Evolutionary conservation across 2,888 invertebrate species (phyloP).

Genomic region (Noctua comes): DNA sequence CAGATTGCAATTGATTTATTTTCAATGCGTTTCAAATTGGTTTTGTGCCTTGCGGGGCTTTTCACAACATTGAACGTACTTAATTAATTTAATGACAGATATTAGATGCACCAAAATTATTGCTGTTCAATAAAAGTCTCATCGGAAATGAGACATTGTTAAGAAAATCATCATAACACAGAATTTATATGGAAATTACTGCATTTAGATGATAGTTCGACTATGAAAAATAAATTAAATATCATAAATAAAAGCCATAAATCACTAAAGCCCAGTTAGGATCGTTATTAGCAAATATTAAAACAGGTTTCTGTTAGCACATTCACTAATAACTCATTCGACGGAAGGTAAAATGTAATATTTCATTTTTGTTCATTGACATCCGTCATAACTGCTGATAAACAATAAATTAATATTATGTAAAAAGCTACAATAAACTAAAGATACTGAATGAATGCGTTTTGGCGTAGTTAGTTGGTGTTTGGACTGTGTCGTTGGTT

Average conservation of each 20-base stretch:
- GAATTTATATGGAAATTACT: conserved; percentile 30
- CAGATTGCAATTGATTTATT: neutral
- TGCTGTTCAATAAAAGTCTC: neutral
- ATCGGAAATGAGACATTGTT: conserved; percentile 30
- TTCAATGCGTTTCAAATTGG: conserved; percentile 12
- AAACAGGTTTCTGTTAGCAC: conserved; percentile 38
- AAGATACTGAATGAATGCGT: neutral
- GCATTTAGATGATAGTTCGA: conserved; percentile 34
- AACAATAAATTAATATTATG: conserved; percentile 15
- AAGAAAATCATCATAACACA: conserved; percentile 17
- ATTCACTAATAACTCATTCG: conserved; percentile 18
- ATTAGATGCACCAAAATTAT: neutral
- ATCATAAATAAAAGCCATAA: conserved; percentile 52
- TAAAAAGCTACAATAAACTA: neutral
- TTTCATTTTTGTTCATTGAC: conserved; percentile 19
- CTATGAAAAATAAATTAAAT: conserved; percentile 30
- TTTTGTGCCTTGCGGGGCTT: conserved; percentile 24
- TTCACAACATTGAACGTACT: conserved; percentile 8
- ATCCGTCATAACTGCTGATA: conserved; percentile 3
- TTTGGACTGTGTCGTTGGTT: too few species aligned
- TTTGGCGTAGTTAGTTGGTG: neutral
- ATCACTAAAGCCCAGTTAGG: conserved; percentile 48
- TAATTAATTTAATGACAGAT: conserved; percentile 41
- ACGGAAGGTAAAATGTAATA: neutral
- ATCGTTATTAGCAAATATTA: conserved; percentile 50